A percentile compares a stretch with the other conserved stretches of the same genome.
phyloP scores from a whole-genome alignment of 2,888 invertebrate genomes.

The Cephus pulcher region DNA sequence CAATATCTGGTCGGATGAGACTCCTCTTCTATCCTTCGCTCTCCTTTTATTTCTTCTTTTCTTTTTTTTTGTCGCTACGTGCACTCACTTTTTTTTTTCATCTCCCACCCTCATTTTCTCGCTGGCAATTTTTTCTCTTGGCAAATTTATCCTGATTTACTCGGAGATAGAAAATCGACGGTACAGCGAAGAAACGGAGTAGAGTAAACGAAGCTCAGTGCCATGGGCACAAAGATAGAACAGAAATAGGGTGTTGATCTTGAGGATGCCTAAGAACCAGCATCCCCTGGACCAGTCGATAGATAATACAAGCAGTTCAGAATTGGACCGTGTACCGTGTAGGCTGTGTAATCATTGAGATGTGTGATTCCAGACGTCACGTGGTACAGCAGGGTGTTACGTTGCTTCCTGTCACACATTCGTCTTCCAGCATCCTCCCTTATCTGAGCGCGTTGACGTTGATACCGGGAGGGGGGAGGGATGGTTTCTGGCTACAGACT shows the following conservation, averaged over 20 bases:
- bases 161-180: background rate
- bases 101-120: background rate
- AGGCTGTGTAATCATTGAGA: background rate
- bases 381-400: background rate
- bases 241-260: background rate
- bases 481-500: constrained; percentile 3
- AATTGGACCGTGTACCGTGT: background rate
- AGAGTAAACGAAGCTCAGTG: background rate
- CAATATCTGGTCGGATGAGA: background rate
- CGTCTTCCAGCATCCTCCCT: constrained; percentile 31
- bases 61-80: too few relatives aligned
- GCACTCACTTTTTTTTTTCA: background rate
- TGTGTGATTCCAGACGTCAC: background rate
- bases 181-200: background rate
- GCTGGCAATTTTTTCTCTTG: background rate
- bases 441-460: constrained; percentile 43
- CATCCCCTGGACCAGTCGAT: background rate
- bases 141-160: background rate
- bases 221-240: background rate
- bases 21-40: background rate
- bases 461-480: constrained; percentile 27
- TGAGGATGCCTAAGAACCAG: background rate
- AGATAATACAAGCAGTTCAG: background rate
- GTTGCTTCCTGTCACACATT: constrained; percentile 18
- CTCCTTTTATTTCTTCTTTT: background rate